Evolutionary conservation across 2,113 vertebrate genomes (phyloP).

Genomic region (Sinocyclocheilus maitianheensis): DNA sequence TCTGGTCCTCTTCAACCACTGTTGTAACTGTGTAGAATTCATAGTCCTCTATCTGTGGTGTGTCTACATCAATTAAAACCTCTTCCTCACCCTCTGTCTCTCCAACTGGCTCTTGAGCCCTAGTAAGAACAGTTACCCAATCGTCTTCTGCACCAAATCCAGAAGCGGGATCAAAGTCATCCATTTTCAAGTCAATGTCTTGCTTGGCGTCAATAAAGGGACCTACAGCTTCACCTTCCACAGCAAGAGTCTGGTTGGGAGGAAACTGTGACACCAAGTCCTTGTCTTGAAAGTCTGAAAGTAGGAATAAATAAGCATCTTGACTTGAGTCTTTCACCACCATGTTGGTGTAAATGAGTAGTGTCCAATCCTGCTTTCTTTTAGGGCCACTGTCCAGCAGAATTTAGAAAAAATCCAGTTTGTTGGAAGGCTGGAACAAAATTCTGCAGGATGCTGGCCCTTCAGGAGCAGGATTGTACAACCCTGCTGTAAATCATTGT

Average conservation of each 20-base stretch:
- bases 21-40: conserved; percentile 50
- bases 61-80: conserved; percentile 30
- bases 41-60: conserved; percentile 47
- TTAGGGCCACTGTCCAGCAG: not conserved
- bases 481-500: not conserved
- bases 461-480: not conserved
- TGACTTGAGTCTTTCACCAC: not conserved
- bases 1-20: conserved; percentile 53
- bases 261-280: conserved; percentile 57
- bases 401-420: not conserved
- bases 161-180: conserved; percentile 61
- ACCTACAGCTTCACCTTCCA: conserved; percentile 48
- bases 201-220: not conserved
- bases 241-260: conserved; percentile 26
- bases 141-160: conserved; percentile 56
- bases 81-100: conserved; percentile 4
- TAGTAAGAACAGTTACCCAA: not conserved
- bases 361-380: not conserved
- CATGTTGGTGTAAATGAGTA: not conserved
- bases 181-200: conserved; percentile 16
- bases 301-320: conserved; percentile 15
- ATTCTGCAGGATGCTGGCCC: not conserved
- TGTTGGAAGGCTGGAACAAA: not conserved
- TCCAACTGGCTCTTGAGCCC: conserved; percentile 17
- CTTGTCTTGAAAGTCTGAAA: conserved; percentile 63